Conservation (phyloP, 1,140 invertebrate genomes). For the Andricus grossulariae region DNA sequence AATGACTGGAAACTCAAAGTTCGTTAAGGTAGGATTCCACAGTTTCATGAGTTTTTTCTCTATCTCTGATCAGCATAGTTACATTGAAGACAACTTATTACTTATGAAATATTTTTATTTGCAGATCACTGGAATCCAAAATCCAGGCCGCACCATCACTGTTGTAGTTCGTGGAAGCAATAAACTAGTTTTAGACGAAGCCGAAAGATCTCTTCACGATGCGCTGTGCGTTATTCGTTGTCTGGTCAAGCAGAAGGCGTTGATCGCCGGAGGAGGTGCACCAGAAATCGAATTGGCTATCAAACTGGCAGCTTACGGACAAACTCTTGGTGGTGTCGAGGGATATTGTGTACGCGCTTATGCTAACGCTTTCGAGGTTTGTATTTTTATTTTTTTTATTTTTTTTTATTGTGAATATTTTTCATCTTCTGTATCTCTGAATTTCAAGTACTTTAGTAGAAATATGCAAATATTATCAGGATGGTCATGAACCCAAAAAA, state of each 20-base stretch:
- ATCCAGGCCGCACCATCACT: constrained; percentile 93
- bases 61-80: too few relatives aligned
- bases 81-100: too few relatives aligned
- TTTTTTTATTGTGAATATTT: constrained; percentile 13
- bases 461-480: not conserved
- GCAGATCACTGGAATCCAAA: constrained; percentile 91
- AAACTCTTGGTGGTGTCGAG: constrained; percentile 92
- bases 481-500: too few relatives aligned
- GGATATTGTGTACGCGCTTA: constrained; percentile 97
- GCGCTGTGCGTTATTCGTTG: constrained; percentile 98
- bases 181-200: constrained; percentile 96
- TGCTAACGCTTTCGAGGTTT: constrained; percentile 95
- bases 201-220: constrained; percentile 97
- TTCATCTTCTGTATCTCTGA: not conserved
- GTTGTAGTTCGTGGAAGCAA: constrained; percentile 98
- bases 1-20: constrained; percentile 91
- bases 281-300: constrained; percentile 97
- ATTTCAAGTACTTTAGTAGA: not conserved
- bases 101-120: constrained; percentile 39
- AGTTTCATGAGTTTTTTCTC: constrained; percentile 13
- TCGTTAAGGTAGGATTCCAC: constrained; percentile 86
- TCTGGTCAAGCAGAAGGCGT: constrained; percentile 92
- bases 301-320: constrained; percentile 87
- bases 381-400: too few relatives aligned
- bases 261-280: constrained; percentile 97